These are phyloP conservation scores for Lissonota sp. DNA, from an alignment of 2,888 invertebrate genomes.

Conservation along the genomic window DNA sequence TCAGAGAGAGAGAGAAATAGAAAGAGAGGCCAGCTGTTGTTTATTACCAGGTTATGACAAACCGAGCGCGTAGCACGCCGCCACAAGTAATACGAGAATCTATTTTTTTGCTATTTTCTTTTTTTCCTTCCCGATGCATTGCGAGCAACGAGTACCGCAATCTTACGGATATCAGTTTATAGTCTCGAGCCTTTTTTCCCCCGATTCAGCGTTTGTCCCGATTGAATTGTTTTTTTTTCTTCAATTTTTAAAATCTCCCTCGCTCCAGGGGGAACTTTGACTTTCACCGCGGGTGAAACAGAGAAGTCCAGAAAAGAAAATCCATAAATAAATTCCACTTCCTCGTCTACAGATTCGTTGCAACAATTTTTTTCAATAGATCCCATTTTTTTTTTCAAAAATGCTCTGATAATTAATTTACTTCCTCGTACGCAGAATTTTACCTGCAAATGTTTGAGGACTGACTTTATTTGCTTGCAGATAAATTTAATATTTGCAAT, in stretches of 20 bases:
- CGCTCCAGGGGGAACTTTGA: conserved; percentile 31
- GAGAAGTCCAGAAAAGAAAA: neutral
- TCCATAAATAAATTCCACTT: neutral
- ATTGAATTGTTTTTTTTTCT: conserved; percentile 14
- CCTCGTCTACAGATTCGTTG: neutral
- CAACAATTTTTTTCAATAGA: neutral
- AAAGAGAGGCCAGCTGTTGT: conserved; percentile 19
- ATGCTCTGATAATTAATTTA: neutral
- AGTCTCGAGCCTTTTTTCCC: conserved; percentile 20
- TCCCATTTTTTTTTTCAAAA: neutral
- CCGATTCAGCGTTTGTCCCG: conserved; percentile 4
- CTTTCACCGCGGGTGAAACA: conserved; percentile 43
- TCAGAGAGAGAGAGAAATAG: conserved; percentile 22
- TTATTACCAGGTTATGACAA: conserved; percentile 33
- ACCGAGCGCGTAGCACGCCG: conserved; percentile 31
- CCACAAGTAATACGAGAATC: conserved; percentile 50
- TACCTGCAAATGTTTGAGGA: neutral
- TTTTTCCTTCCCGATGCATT: neutral
- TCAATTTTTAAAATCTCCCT: conserved; percentile 15
- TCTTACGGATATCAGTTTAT: conserved; percentile 36
- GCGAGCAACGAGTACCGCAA: conserved; percentile 20
- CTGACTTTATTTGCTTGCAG: no score
- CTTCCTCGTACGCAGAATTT: neutral
- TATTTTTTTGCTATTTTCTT: conserved; percentile 30
- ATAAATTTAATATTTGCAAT: neutral